Evolutionary conservation across 2,797 vertebrate species (phyloP), one percentile per base, ranked within the genome.

Genomic region (Gobionotothen gibberifrons): DNA sequence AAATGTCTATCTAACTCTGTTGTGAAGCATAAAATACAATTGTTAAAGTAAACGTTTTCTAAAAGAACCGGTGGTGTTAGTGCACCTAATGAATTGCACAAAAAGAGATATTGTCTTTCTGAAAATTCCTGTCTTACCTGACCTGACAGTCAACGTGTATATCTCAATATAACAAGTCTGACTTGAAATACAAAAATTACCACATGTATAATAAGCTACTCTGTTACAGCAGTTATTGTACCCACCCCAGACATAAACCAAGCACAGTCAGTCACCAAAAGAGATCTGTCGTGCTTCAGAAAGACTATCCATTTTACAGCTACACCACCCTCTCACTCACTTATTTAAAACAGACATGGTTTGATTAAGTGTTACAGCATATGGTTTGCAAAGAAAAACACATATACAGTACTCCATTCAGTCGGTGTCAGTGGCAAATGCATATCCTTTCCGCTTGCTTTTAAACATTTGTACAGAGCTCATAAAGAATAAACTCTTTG

Each of bases 401-500:
- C 16, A 29, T 17, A 53, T 54, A 57, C 61, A 70, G 39, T 32
- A 9, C 21, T 57, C 22, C 15, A 60, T 69, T 83, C 53, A 75
- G 39, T 76, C 52, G 66, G 22, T 71, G 53, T 76, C 44, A 73
- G 59, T 29, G 54, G 69, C 10, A 39, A 36, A 22, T n/a, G 42
- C 19, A 47, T 29, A 79, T 71, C 57, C 6, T 46, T 49, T 72
- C 49, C 0, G 5, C 70, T 66, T 51, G 12, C 40, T 59, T 74
- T 82, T 43, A 74, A 73, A 72, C 63, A 66, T 74, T 60, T 29
- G 0, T 51, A 48, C 21, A 64, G 62, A 55, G 68, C 32, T 70
- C 69, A 56, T 52, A 47, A 48, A 49, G 56, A 53, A 42, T 68
- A 56, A 84, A 81, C 29, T 65, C 19, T 57, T 42, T 32, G 29